Conservation (phyloP, 2,888 invertebrate species). For the Lasioglossum villosulum region DNA sequence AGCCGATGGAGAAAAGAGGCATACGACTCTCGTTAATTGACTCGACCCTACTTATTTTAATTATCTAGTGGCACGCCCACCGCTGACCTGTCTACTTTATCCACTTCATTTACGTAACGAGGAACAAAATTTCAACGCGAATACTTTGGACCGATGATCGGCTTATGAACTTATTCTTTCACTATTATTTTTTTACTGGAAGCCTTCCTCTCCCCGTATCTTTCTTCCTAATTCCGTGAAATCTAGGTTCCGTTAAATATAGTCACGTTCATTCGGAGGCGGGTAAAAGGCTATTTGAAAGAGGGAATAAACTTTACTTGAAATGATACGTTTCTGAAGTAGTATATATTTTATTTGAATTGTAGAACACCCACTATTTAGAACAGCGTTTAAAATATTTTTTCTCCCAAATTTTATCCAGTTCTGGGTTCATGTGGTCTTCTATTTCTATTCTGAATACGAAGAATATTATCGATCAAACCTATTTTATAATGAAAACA, state of each 20-base stretch:
- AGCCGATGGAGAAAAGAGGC: neutral
- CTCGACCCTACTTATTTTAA: slow-evolving; percentile 62
- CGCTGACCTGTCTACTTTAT: slow-evolving; percentile 46
- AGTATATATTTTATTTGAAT: too few relatives aligned
- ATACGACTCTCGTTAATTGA: slow-evolving; percentile 37
- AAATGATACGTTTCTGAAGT: too few relatives aligned
- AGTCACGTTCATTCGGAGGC: neutral
- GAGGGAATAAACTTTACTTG: neutral
- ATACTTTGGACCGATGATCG: neutral
- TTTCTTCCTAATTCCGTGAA: neutral
- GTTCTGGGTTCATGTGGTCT: too few relatives aligned
- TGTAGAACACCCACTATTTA: too few relatives aligned
- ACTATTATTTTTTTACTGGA: neutral
- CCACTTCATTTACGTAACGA: slow-evolving; percentile 37
- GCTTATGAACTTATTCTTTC: neutral
- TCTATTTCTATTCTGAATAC: too few relatives aligned
- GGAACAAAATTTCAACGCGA: slow-evolving; percentile 43
- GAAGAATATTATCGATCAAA: too few relatives aligned
- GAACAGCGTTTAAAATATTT: too few relatives aligned
- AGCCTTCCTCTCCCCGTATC: neutral
- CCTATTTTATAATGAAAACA: too few relatives aligned
- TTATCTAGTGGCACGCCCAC: slow-evolving; percentile 49
- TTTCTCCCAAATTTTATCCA: too few relatives aligned
- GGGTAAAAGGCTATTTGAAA: neutral
- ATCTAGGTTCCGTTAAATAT: neutral